Conservation (phyloP, 1,140 invertebrate species). For the Drosophila triauraria region DNA sequence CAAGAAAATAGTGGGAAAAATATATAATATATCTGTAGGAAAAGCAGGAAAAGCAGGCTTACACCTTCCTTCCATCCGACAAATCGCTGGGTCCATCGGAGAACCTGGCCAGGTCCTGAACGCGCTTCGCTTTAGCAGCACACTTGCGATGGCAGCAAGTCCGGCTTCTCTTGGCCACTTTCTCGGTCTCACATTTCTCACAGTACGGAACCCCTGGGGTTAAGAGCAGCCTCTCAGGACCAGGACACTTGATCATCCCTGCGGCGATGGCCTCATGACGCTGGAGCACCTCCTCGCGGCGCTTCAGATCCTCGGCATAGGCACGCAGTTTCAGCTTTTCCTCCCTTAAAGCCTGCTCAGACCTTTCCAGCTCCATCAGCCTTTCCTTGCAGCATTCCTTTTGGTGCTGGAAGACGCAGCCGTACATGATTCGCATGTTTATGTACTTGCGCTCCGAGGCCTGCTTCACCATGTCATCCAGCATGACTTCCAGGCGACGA, state of each 20-base stretch:
- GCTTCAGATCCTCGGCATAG: constrained; percentile 22
- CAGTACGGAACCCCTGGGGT: not conserved
- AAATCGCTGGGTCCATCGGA: constrained; percentile 13
- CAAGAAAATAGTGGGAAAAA: constrained; percentile 19
- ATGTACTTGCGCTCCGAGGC: constrained; percentile 38
- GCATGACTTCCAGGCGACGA: constrained; percentile 35
- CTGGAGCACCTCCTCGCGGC: constrained; percentile 16
- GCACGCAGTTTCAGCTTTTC: constrained; percentile 6
- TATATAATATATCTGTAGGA: constrained; percentile 14
- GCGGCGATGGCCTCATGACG: constrained; percentile 5
- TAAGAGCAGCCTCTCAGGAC: not conserved
- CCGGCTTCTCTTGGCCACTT: no score
- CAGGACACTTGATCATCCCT: not conserved
- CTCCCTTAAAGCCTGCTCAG: not conserved
- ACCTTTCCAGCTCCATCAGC: not conserved
- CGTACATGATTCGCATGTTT: constrained; percentile 53
- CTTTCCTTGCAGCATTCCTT: constrained; percentile 22
- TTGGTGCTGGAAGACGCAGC: constrained; percentile 44
- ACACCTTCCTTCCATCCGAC: not conserved
- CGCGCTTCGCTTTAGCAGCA: not conserved
- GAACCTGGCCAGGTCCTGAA: constrained; percentile 4
- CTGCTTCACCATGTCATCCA: constrained; percentile 30
- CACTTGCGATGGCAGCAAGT: not conserved
- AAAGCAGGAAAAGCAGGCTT: constrained; percentile 1
- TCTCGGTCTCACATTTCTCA: not conserved